Base-by-base conservation (phyloP, 2,113 vertebrate genomes). In the Podocnemis expansa region DNA sequence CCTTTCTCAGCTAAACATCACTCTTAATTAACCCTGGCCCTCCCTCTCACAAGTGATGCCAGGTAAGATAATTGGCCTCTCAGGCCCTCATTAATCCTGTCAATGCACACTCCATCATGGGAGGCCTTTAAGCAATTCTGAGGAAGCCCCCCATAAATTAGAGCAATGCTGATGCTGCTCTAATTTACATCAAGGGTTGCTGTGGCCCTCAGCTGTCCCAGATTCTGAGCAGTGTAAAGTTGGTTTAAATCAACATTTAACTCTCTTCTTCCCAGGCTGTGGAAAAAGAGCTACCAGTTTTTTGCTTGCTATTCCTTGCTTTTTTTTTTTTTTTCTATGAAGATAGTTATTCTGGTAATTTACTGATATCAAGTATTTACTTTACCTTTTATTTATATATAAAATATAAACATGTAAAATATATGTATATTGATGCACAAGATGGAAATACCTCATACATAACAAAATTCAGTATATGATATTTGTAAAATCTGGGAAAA, bases 271-370 rank as follows among this genome's bases (percentile, higher is more conserved):
- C 34, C 34, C n/a, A 16, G 60, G 60, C 60, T n/a, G 13, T 19
- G 58, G 34, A 60, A 60, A 29, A 16, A n/a, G 60, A 67, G 12
- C 31, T 85, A 10, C 54, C 41, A 24, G 10, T 0, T 41, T 92
- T 75, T 82, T 82, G 81, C 38, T 78, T 93, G 81, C 55, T 84
- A 49, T 5, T 86, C 10, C 7, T 87, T 0, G 47, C 60, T 93
- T 90, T 82, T 1, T 55, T 84, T 4, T 60, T 93, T 90, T 82
- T 1, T 55, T 84, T 4, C 22, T 31, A 1, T 82, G 63, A 80
- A 63, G 0, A 0, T 78, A 34, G 27, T 1, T 84, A 38, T 3
- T 13, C 5, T 58, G 43, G 52, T 47, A 76, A 25, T 90, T 89
- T 87, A 79, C 9, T 49, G 29, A 88, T 2, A 54, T n/a, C 25